phyloP scores from a whole-genome alignment of 2,113 vertebrate species.

The Otolemur garnettii region DNA sequence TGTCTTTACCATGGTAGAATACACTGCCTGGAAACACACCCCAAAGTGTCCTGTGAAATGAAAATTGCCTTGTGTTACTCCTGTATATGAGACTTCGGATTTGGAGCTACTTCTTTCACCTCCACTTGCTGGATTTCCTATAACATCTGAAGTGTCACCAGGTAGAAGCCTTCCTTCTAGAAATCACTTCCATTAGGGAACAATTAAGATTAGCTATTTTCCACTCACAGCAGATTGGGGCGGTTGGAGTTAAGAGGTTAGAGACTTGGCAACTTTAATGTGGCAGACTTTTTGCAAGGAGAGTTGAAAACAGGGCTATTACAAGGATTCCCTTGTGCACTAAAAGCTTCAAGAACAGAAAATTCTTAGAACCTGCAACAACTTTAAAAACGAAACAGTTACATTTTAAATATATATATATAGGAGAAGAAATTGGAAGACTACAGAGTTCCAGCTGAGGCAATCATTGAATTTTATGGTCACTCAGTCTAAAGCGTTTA shows the following conservation, averaged over 20 bases:
- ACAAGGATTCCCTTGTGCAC: neutral
- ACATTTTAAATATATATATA: constrained; percentile 55
- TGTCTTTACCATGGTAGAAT: neutral
- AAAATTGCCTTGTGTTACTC: neutral
- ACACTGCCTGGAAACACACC: neutral
- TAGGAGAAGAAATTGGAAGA: constrained; percentile 52
- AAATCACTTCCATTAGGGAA: neutral
- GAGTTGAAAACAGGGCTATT: constrained; percentile 44
- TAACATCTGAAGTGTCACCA: neutral
- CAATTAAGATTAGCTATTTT: constrained; percentile 34
- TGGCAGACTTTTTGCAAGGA: constrained; percentile 11
- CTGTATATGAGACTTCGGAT: neutral
- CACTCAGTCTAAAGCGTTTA: constrained; percentile 71
- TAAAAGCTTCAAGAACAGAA: constrained; percentile 45
- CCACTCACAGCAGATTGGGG: constrained; percentile 11
- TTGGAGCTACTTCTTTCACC: neutral
- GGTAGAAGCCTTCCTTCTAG: neutral
- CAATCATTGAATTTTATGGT: constrained; percentile 73
- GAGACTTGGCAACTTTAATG: constrained; percentile 16
- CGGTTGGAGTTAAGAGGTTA: constrained; percentile 37
- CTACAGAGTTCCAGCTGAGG: constrained; percentile 68
- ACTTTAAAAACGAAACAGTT: constrained; percentile 69
- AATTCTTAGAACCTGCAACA: neutral
- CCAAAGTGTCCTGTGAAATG: neutral
- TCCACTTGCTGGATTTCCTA: neutral